Percentiles rank a stretch among this genome's conserved stretches.
These are phyloP conservation scores for Phrynosoma blainvillii DNA, from an alignment of 2,113 vertebrate genomes.

Conservation along the genomic window DNA sequence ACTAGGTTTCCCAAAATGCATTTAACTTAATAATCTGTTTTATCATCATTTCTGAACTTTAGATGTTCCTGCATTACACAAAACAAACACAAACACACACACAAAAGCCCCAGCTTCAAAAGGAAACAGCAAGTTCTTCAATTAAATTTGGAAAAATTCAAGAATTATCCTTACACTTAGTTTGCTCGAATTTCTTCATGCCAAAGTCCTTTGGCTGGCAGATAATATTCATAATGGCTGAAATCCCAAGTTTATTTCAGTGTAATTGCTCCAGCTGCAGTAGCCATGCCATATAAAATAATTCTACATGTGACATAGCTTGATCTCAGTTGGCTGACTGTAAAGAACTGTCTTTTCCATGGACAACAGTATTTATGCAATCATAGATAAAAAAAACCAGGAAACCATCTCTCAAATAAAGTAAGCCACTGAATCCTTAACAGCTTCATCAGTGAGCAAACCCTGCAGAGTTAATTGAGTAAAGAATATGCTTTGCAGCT, in stretches of 20 bases:
- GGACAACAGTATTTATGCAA: constrained; percentile 14
- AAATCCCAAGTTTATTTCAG: constrained; percentile 13
- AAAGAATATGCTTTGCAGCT: background rate
- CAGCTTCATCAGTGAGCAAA: constrained; percentile 18
- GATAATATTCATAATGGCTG: constrained; percentile 21
- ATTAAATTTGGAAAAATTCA: background rate
- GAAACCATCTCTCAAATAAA: background rate
- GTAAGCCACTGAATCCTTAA: constrained; percentile 22
- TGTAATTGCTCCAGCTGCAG: background rate
- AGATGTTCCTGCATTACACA: background rate
- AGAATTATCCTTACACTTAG: constrained; percentile 14
- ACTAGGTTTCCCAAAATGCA: background rate
- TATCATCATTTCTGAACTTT: constrained; percentile 18
- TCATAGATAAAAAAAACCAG: background rate
- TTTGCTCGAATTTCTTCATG: background rate
- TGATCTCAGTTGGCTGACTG: background rate
- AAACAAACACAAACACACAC: background rate
- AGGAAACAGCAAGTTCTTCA: background rate
- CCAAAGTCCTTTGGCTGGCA: constrained; percentile 10
- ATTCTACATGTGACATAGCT: background rate
- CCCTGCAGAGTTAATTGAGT: background rate
- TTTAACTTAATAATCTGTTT: background rate
- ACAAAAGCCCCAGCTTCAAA: constrained; percentile 18
- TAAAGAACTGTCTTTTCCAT: background rate
- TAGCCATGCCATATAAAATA: background rate